Percentiles rank a stretch among this genome's conserved stretches.
Evolutionary conservation across 2,888 invertebrate species (phyloP).

Genomic region (Chrysolina oricalcia): DNA sequence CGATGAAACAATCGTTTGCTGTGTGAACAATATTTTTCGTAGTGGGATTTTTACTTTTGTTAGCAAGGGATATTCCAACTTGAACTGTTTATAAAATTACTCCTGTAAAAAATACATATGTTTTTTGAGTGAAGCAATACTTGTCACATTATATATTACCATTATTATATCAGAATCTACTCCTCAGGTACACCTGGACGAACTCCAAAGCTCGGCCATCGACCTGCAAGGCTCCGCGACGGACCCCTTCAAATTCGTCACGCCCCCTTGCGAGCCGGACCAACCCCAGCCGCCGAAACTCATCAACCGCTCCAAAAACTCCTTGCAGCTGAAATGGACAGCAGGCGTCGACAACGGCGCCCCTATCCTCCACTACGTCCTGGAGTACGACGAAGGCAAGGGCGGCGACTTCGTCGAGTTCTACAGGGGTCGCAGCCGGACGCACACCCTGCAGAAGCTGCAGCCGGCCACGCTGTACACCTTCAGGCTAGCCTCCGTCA

Average conservation of each 20-base stretch:
- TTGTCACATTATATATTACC: no score
- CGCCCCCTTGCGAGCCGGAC: slow-evolving; percentile 88
- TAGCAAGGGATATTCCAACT: no score
- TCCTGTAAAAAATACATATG: no score
- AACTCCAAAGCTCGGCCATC: slow-evolving; percentile 83
- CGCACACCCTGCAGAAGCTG: slow-evolving; percentile 84
- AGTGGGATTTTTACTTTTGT: no score
- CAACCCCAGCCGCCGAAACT: slow-evolving; percentile 82
- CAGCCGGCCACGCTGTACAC: slow-evolving; percentile 86
- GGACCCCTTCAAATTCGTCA: slow-evolving; percentile 86
- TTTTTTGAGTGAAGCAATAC: no score
- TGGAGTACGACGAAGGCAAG: slow-evolving; percentile 85
- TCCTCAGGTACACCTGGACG: slow-evolving; percentile 79
- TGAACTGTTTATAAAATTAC: no score
- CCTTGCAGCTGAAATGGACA: slow-evolving; percentile 82
- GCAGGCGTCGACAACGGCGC: slow-evolving; percentile 87
- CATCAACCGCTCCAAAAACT: slow-evolving; percentile 80
- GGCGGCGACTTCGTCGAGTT: slow-evolving; percentile 82
- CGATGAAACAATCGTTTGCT: no score
- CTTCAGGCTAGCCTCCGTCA: slow-evolving; percentile 88
- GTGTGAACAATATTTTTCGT: no score
- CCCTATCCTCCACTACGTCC: slow-evolving; percentile 82
- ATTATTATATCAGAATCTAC: not conserved
- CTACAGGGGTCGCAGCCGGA: slow-evolving; percentile 76
- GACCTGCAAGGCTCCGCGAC: slow-evolving; percentile 84